A percentile compares a stretch with the other conserved stretches of the same genome.
These are phyloP conservation scores for Pteromalus puparum DNA, from an alignment of 1,140 invertebrate genomes.

Conservation along the genomic window DNA sequence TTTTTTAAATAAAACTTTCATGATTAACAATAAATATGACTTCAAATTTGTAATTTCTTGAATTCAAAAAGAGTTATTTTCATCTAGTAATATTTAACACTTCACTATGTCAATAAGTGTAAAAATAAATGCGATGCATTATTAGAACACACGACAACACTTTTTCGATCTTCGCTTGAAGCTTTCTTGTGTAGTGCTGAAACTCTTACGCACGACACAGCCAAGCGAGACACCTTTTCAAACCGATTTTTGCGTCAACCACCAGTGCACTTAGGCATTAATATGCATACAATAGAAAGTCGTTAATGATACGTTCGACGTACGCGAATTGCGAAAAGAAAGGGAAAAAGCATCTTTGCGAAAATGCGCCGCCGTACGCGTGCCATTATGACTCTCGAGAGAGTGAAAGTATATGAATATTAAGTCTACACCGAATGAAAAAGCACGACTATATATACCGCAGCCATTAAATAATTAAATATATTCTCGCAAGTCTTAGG, in stretches of 20 bases:
- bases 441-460: too few species aligned
- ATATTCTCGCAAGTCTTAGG: not conserved
- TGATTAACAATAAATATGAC: too few species aligned
- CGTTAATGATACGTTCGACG: not conserved
- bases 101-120: too few species aligned
- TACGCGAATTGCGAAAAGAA: not conserved
- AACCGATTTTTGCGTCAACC: not conserved
- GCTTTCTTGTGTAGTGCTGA: not conserved
- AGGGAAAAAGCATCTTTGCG: not conserved
- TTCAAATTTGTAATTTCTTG: too few species aligned
- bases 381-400: not conserved
- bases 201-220: not conserved
- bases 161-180: too few species aligned
- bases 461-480: not conserved
- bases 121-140: too few species aligned
- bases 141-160: too few species aligned
- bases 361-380: not conserved
- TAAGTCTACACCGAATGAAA: not conserved
- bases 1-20: too few species aligned
- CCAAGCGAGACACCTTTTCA: not conserved
- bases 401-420: not conserved
- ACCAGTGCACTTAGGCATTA: not conserved
- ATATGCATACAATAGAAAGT: slow-evolving; percentile 4
- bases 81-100: too few species aligned
- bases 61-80: too few species aligned